These are phyloP conservation scores for Macrophya alboannulata DNA, from an alignment of 2,888 invertebrate species.

Conservation along the genomic window DNA sequence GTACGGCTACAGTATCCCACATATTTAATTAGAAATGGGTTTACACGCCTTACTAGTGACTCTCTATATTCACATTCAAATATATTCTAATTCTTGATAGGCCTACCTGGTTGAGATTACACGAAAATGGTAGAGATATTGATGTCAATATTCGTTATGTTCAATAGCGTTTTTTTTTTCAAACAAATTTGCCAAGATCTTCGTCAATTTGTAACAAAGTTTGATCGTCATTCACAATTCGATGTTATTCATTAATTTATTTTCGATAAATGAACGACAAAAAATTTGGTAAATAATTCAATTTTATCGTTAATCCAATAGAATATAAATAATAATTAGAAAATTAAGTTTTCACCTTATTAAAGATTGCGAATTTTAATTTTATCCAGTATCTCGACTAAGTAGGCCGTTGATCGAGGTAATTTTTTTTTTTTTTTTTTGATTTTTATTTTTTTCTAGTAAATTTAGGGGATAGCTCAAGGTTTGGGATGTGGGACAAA, in stretches of 20 bases:
- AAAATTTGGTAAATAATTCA: background rate
- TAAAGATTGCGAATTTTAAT: background rate
- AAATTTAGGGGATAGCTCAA: background rate
- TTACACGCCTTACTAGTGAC: background rate
- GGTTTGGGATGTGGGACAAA: slow-evolving; percentile 14
- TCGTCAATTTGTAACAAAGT: background rate
- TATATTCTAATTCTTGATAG: slow-evolving; percentile 35
- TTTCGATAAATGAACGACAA: background rate
- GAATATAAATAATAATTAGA: background rate
- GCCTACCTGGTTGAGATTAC: slow-evolving; percentile 40
- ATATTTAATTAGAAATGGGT: background rate
- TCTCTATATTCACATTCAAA: slow-evolving; percentile 29
- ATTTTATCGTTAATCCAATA: background rate
- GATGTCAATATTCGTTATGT: background rate
- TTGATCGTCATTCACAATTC: background rate
- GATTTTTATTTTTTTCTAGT: background rate
- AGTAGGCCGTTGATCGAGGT: slow-evolving; percentile 41
- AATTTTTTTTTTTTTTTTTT: background rate
- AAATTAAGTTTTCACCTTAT: background rate
- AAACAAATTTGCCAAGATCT: background rate
- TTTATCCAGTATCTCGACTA: slow-evolving; percentile 23
- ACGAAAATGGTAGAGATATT: background rate
- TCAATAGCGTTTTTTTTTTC: background rate
- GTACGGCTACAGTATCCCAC: background rate
- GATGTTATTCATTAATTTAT: background rate